Evolutionary conservation across 1,140 invertebrate genomes (phyloP).

Genomic region (Brachystomella parvula): DNA sequence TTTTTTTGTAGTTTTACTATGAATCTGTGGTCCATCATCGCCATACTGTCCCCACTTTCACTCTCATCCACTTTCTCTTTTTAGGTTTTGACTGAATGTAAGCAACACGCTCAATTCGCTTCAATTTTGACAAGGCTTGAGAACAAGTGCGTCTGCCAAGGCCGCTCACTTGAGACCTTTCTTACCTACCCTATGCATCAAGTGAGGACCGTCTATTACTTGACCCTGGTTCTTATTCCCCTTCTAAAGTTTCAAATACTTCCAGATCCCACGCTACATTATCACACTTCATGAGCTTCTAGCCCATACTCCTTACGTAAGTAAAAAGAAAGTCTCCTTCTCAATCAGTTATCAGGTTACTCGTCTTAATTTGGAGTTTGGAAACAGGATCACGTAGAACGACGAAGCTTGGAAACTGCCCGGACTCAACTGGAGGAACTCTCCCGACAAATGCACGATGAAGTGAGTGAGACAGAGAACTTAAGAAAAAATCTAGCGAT

Average conservation of each 20-base stretch:
- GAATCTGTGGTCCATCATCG: no score
- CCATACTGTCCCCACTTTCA: not conserved
- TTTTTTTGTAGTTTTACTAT: no score
- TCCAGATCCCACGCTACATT: conserved; percentile 81
- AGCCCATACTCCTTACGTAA: conserved; percentile 73
- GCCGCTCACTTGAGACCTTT: conserved; percentile 77
- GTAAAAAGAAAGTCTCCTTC: not conserved
- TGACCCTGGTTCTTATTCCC: no score
- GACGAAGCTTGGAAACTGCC: conserved; percentile 79
- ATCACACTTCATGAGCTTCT: conserved; percentile 83
- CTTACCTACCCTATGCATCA: conserved; percentile 93
- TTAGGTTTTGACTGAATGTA: conserved; percentile 90
- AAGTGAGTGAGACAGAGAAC: conserved; percentile 92
- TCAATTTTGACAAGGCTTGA: conserved; percentile 72
- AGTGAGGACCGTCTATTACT: conserved; percentile 57
- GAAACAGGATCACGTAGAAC: conserved; percentile 72
- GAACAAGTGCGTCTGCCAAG: conserved; percentile 76
- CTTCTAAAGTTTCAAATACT: conserved; percentile 4
- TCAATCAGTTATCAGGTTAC: not conserved
- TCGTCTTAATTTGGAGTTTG: not conserved
- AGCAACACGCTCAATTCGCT: conserved; percentile 72
- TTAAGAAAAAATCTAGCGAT: conserved; percentile 85
- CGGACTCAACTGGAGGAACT: conserved; percentile 80
- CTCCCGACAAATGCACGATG: conserved; percentile 74
- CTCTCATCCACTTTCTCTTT: not conserved